A percentile compares a stretch with the other conserved stretches of the same genome.
These are phyloP conservation scores for Phrynocephalus guinanensis DNA, from an alignment of 2,797 vertebrate genomes.

Conservation along the genomic window DNA sequence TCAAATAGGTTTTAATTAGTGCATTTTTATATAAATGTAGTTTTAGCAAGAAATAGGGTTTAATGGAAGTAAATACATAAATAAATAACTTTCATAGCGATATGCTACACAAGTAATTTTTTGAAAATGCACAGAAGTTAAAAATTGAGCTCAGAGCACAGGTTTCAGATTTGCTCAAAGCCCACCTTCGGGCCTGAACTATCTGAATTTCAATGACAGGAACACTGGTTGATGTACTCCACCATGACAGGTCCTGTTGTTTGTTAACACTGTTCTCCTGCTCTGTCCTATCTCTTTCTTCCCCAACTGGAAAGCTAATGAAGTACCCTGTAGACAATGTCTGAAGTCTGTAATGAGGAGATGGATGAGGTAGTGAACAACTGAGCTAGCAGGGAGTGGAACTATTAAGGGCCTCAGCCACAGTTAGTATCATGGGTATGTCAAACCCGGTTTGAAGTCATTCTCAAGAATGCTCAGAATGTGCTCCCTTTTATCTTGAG, in stretches of 20 bases:
- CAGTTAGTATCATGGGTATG: not conserved
- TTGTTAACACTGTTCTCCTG: not conserved
- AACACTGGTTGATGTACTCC: not conserved
- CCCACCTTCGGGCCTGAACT: not conserved
- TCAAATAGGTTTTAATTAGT: too few species aligned
- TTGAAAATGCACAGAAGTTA: not conserved
- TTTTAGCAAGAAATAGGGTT: too few species aligned
- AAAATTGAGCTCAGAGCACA: not conserved
- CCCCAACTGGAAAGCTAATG: not conserved
- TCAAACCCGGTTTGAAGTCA: not conserved
- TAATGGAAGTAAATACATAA: too few species aligned
- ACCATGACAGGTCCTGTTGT: not conserved
- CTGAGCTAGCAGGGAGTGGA: not conserved
- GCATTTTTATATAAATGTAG: too few species aligned
- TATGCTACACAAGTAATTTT: not conserved
- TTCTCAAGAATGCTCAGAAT: not conserved
- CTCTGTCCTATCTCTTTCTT: not conserved
- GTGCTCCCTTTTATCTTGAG: not conserved
- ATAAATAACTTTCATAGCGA: not conserved
- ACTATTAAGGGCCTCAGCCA: not conserved
- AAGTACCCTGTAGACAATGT: not conserved
- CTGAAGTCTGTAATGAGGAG: not conserved
- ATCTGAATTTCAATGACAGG: not conserved
- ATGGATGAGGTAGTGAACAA: not conserved
- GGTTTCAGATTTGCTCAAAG: not conserved